Evolutionary conservation across 2,797 vertebrate species (phyloP).

Genomic region (Sarcophilus harrisii): DNA sequence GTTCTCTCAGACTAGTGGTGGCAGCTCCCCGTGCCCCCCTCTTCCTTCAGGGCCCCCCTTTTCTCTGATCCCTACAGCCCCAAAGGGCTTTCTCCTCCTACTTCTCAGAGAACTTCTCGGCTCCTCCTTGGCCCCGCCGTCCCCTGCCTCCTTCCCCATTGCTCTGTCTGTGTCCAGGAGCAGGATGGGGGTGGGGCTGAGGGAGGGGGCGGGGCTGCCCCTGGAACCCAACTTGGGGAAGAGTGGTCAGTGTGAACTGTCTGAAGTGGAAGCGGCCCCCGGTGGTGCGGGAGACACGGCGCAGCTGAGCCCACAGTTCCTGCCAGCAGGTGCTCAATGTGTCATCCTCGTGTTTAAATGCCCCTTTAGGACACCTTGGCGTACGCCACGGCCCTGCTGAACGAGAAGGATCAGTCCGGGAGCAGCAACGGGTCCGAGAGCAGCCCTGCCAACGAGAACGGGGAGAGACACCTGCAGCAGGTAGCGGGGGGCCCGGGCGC

Average conservation of each 20-base stretch:
- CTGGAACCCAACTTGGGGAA: not conserved
- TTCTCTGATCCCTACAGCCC: not conserved
- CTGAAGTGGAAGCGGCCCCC: not conserved
- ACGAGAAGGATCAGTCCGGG: conserved; percentile 98
- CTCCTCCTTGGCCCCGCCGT: not conserved
- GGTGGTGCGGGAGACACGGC: too few relatives aligned
- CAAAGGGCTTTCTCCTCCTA: not conserved
- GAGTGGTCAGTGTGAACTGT: not conserved
- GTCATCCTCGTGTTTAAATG: conserved; percentile 10
- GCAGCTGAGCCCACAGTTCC: not conserved
- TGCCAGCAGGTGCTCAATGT: not conserved
- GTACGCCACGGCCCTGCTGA: conserved; percentile 97
- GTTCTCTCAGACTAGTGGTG: too few relatives aligned
- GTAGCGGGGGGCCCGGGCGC: conserved; percentile 79
- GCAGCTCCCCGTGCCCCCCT: too few relatives aligned
- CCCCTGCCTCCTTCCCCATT: not conserved
- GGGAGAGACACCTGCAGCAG: conserved; percentile 95
- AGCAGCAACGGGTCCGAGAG: conserved; percentile 99
- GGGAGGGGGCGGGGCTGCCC: accelerated
- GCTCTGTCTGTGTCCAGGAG: not conserved
- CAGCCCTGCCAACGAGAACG: conserved; percentile 96
- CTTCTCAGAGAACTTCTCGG: not conserved
- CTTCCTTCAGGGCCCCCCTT: not conserved
- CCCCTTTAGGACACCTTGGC: conserved; percentile 93
- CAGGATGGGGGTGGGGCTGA: not conserved